Evolutionary conservation across 2,888 invertebrate genomes (phyloP).

Genomic region (Cephus spinipes): DNA sequence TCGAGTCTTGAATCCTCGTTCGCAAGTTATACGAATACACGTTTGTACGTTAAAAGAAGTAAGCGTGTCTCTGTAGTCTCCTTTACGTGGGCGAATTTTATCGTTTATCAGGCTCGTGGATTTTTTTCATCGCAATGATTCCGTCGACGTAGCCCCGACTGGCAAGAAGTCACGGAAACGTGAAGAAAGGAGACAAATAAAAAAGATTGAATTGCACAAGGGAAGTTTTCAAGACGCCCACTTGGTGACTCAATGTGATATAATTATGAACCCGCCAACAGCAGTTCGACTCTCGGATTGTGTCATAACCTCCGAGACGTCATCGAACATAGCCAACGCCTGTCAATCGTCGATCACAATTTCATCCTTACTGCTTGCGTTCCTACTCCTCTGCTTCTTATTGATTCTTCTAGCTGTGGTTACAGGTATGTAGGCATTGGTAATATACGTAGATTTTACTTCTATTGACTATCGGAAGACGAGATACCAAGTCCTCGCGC

Average conservation of each 20-base stretch:
- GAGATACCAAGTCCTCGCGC: not conserved
- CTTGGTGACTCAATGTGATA: not conserved
- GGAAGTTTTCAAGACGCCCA: not conserved
- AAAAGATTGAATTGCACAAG: not conserved
- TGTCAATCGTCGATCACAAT: not conserved
- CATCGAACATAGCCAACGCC: not conserved
- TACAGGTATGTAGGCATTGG: not conserved
- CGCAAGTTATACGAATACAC: not conserved
- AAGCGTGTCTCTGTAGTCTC: not conserved
- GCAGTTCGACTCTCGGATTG: not conserved
- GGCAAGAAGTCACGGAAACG: not conserved
- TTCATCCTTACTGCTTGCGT: not conserved
- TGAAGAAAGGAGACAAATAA: not conserved
- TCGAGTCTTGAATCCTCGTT: not conserved
- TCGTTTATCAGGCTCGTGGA: not conserved
- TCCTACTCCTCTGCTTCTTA: not conserved
- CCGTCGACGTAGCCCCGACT: not conserved
- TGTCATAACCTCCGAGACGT: not conserved
- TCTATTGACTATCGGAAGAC: not conserved
- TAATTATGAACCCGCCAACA: not conserved
- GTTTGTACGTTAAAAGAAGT: not conserved
- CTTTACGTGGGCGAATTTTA: not conserved
- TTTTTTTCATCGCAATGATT: not conserved
- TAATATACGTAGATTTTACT: not conserved
- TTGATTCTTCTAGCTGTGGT: not conserved